Base-by-base conservation (phyloP, 1,140 invertebrate genomes). In the Leptonema lineaticorne region DNA sequence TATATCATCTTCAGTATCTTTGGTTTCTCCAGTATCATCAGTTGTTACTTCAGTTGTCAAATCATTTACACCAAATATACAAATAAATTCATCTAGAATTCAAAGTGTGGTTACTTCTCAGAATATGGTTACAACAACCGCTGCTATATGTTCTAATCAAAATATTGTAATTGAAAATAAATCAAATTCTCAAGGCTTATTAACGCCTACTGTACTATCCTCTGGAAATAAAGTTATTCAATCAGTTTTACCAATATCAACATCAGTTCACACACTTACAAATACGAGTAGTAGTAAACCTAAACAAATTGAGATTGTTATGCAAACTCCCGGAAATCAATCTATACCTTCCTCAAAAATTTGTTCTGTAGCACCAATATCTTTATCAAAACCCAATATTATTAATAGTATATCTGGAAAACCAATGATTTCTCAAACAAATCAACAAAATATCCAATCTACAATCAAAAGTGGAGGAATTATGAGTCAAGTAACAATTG, bases 1-100 rank as follows among this genome's bases (percentile, higher is more conserved):
- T 41, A 30, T 48, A 4, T 45, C 29, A 28, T 57, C 57, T 24
- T 11, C 60, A 11, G 16, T 41, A 41, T 16, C 46, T 8, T 33
- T 33, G 30, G 11, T 7, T n/a, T 16, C 60, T 57, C 20, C 26
- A 29, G 60, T 57, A n/a, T 30, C 50, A 24, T 29, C 58, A 7
- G 14, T 62, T 9, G 57, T 45, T 6, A 60, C 67, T 24, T 71
- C 70, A 5, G 66, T 68, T 27, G 66, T 71, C 28, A 71, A 71
- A 62, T 18, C 66, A 16, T 28, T 65, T 29, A 50, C 64, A n/a
- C 66, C 69, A 6, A 48, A 56, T 20, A 68, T 68, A n/a, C 70
- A 71, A 8, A 29, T 60, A 3, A 60, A 14, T 11, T 27, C 70
- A 7, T 22, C 65, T 1, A 68, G 67, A 63, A 65, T 71, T 63